Conservation (phyloP, 23 tunicate species). For the Phallusia fumigata region DNA sequence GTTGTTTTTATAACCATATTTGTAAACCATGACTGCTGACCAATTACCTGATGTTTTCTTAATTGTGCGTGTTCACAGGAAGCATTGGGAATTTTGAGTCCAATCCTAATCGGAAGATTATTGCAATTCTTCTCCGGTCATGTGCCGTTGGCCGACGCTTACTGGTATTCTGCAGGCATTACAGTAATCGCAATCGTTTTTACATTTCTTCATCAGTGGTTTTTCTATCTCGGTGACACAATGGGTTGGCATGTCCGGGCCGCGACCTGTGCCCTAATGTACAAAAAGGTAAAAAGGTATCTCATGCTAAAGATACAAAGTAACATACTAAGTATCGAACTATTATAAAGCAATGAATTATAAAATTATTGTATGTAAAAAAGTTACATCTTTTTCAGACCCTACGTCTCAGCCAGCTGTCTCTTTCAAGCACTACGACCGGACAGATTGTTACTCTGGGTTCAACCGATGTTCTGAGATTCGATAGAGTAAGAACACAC, state of each 20-base stretch:
- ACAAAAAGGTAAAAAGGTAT: conserved; percentile 76
- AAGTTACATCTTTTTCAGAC: conserved; percentile 42
- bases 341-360: neutral
- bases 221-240: conserved; percentile 17
- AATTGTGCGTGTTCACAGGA: conserved; percentile 23
- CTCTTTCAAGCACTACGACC: conserved; percentile 45
- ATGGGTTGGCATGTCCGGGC: conserved; percentile 80
- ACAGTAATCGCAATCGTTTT: neutral
- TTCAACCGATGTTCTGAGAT: conserved; percentile 84
- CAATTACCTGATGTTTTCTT: too few relatives aligned
- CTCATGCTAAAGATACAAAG: too few relatives aligned
- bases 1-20: too few relatives aligned
- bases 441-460: conserved; percentile 88
- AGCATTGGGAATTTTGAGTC: conserved; percentile 14
- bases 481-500: conserved; percentile 50
- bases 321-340: too few relatives aligned
- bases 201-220: conserved; percentile 24
- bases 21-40: too few relatives aligned
- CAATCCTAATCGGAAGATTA: conserved; percentile 37
- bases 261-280: conserved; percentile 86
- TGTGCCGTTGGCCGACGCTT: conserved; percentile 18
- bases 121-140: conserved; percentile 28
- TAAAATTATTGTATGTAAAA: neutral
- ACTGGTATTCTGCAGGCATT: conserved; percentile 47
- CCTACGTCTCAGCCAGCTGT: conserved; percentile 53